Conservation (phyloP, 2,888 invertebrate genomes). For the Ethmia dodecea region DNA sequence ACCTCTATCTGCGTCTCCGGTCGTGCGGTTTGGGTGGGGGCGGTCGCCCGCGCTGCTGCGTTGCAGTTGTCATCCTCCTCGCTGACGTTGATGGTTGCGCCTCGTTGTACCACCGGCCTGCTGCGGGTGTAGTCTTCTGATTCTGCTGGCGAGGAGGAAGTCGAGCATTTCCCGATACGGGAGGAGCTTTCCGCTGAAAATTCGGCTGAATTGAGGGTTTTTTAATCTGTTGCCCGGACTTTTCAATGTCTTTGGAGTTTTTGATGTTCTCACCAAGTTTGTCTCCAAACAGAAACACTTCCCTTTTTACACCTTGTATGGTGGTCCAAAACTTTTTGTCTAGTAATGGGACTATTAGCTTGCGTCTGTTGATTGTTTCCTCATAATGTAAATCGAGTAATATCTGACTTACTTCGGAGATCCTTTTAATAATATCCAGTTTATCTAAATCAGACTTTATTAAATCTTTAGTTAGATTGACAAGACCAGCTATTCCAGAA, state of each 20-base stretch:
- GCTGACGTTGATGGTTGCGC: not conserved
- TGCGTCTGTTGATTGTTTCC: not conserved
- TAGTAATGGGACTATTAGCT: not conserved
- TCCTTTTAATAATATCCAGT: not conserved
- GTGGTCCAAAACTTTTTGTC: not conserved
- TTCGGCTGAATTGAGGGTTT: not conserved
- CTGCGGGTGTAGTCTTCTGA: not conserved
- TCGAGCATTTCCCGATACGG: conserved; percentile 1
- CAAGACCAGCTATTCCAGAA: not conserved
- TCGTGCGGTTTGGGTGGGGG: conserved; percentile 1
- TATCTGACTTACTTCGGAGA: not conserved
- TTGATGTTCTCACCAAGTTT: conserved; percentile 5
- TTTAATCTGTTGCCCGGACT: conserved; percentile 4
- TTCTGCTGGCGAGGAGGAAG: conserved; percentile 5
- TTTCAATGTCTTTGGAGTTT: conserved; percentile 3
- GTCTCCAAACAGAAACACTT: conserved; percentile 11
- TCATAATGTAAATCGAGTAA: not conserved
- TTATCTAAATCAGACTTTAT: not conserved
- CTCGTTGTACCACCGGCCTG: not conserved
- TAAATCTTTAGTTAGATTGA: not conserved
- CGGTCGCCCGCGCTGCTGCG: not conserved
- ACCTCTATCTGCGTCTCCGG: conserved; percentile 2
- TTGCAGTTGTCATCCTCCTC: conserved; percentile 3
- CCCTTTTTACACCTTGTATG: conserved; percentile 1
- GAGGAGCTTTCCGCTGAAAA: not conserved